Evolutionary conservation across 1,140 invertebrate species (phyloP).

Genomic region (Ceratoteleas bidentatus): DNA sequence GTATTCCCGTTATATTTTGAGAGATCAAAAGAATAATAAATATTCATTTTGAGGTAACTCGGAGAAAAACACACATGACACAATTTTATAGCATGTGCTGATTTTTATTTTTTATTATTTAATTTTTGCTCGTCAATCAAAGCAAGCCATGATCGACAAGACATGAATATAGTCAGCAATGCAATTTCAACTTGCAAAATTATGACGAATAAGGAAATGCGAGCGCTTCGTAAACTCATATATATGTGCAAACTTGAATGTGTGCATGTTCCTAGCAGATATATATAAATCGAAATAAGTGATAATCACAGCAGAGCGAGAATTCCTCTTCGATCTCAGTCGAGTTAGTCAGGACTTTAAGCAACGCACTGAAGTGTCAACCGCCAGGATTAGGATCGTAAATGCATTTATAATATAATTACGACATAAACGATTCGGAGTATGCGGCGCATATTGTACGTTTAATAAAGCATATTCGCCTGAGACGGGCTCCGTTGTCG

Average conservation of each 20-base stretch:
- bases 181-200: no score
- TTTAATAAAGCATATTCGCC: slow-evolving; percentile 74
- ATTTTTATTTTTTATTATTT: no score
- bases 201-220: no score
- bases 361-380: slow-evolving; percentile 70
- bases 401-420: slow-evolving; percentile 78
- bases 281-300: slow-evolving; percentile 54
- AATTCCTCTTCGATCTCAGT: slow-evolving; percentile 64
- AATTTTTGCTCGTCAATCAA: no score
- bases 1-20: no score
- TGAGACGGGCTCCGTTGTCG: slow-evolving; percentile 54
- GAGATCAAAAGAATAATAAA: no score
- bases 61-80: no score
- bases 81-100: no score
- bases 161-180: no score
- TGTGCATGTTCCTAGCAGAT: slow-evolving; percentile 14
- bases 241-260: neutral
- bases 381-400: slow-evolving; percentile 73
- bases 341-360: slow-evolving; percentile 62
- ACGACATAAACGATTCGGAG: slow-evolving; percentile 72
- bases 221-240: no score
- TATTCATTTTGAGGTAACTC: no score
- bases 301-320: slow-evolving; percentile 58
- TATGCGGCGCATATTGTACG: slow-evolving; percentile 61
- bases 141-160: no score